Conservation (phyloP, 1,140 invertebrate species). For the Drosophila nigromelanica region DNA sequence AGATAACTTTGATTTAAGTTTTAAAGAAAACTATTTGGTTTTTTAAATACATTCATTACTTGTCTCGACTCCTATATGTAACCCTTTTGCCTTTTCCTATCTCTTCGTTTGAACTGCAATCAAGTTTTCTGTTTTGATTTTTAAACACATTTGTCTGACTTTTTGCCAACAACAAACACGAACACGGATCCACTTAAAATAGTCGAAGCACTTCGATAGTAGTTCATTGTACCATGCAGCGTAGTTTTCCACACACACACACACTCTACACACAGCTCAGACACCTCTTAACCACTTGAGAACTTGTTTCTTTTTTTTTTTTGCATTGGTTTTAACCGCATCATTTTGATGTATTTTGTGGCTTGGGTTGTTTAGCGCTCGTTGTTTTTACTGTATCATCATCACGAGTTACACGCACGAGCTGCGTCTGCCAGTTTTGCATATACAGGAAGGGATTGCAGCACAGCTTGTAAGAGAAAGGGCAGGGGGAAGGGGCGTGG, state of each 20-base stretch:
- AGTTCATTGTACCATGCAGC: slow-evolving; percentile 72
- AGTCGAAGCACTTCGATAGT: slow-evolving; percentile 70
- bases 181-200: slow-evolving; percentile 53
- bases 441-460: slow-evolving; percentile 42
- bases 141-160: slow-evolving; percentile 63
- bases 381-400: slow-evolving; percentile 75
- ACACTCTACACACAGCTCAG: slow-evolving; percentile 6
- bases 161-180: slow-evolving; percentile 33
- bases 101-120: slow-evolving; percentile 18
- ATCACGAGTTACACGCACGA: slow-evolving; percentile 77
- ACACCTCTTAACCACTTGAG: slow-evolving; percentile 51
- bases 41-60: too few relatives aligned
- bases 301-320: slow-evolving; percentile 65
- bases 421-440: slow-evolving; percentile 71
- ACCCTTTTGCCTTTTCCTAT: slow-evolving; percentile 8
- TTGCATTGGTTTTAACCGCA: slow-evolving; percentile 77
- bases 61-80: neutral
- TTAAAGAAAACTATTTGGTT: too few relatives aligned
- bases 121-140: slow-evolving; percentile 47
- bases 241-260: neutral
- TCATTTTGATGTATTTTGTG: slow-evolving; percentile 82
- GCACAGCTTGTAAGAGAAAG: too few relatives aligned
- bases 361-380: slow-evolving; percentile 47
- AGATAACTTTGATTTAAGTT: too few relatives aligned
- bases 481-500: neutral